Conservation (phyloP, 2,888 invertebrate species). For the Hecatera dysodea region DNA sequence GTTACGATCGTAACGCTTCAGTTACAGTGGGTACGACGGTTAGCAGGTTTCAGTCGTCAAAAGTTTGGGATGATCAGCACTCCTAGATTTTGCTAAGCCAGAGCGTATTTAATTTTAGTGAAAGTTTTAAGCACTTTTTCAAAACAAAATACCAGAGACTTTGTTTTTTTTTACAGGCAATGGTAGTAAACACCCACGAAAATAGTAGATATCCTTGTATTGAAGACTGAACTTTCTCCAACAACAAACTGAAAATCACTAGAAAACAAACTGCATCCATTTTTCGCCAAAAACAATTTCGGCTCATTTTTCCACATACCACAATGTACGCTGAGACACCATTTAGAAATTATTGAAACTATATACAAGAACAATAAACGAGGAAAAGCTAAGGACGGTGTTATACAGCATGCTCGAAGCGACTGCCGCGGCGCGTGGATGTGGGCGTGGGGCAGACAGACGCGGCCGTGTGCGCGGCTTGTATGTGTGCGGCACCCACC, state of each 20-base stretch:
- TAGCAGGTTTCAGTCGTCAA: conserved; percentile 19
- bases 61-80: conserved; percentile 14
- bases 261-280: conserved; percentile 63
- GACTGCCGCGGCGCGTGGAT: conserved; percentile 64
- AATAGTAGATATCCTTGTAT: neutral
- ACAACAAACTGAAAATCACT: conserved; percentile 46
- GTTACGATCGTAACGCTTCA: conserved; percentile 77
- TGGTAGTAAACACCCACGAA: neutral
- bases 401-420: conserved; percentile 66
- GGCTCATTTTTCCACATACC: conserved; percentile 38
- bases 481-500: conserved; percentile 83
- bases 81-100: neutral
- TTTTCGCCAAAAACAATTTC: conserved; percentile 23
- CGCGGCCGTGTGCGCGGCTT: conserved; percentile 65
- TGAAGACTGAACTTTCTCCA: conserved; percentile 13
- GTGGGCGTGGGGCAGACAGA: conserved; percentile 63
- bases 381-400: conserved; percentile 62
- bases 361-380: conserved; percentile 56
- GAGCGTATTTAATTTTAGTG: neutral
- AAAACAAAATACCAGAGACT: conserved; percentile 15
- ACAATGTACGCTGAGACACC: conserved; percentile 49
- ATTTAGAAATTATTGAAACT: conserved; percentile 44
- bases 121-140: neutral
- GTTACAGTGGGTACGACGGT: conserved; percentile 62
- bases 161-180: conserved; percentile 32